Evolutionary conservation across 2,797 vertebrate species (phyloP), one percentile per base, ranked within the genome.

Genomic region (Rhodeus uyekii): DNA sequence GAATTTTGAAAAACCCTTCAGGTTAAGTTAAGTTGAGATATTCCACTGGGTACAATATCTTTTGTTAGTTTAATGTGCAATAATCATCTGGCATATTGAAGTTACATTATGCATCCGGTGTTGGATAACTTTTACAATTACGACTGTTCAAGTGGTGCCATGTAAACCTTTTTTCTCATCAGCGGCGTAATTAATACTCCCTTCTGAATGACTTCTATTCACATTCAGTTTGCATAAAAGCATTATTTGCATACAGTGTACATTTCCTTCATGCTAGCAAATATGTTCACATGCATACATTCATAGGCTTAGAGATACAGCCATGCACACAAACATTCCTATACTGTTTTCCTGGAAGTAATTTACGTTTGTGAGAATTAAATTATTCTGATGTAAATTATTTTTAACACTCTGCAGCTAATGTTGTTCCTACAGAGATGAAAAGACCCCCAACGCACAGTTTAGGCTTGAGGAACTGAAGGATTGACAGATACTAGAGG

Each of bases 51-150:
- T 67, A 1, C 46, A 71, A 71, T 80, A 60, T 61, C 2, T 61
- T 80, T 58, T 10, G 38, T 72, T 61, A 16, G 39, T 48, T 61
- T 60, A 72, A 68, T 79, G 24, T 42, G 34, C 46, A 39, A 42
- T 34, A 55, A 34, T 60, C 67, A 71, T 61, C 19, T 5, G 27
- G n/a, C 63, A 58, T 76, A 44, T 50, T 76, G 53, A 80, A 80
- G 39, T 42, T 44, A 24, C 12, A 27, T 65, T 50, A 58, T 76
- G 58, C 44, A 76, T 27, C 10, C 9, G 2, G 38, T 48, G 38
- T 53, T 29, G 69, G 34, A 76, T 46, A 44, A 69, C 73, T 63
- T 81, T 81, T 77, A 71, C 38, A 60, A 81, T 76, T 76, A 69
- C 8, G 5, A 34, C 50, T 60, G 55, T 42, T 67, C 53, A 61